Conservation (phyloP, 37 sponge, comb jelly and placozoan species). For the Theonella swinhoei region DNA sequence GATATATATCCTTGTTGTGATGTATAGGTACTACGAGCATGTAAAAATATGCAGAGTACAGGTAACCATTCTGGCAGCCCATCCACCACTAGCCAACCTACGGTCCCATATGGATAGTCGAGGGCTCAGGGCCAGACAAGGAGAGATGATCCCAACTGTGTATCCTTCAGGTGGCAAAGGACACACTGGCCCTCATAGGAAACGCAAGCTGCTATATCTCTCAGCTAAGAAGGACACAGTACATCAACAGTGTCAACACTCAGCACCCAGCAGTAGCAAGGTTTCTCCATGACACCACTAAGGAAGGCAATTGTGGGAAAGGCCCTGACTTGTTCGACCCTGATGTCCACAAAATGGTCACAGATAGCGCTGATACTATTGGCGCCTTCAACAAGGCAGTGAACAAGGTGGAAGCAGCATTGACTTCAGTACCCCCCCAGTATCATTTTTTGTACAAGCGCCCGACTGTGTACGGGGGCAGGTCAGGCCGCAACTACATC, state of each 20-base stretch:
- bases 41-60: too few species aligned
- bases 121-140: neutral
- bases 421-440: neutral
- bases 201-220: conserved; percentile 3
- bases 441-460: neutral
- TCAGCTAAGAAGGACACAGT: neutral
- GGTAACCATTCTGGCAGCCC: too few species aligned
- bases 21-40: too few species aligned
- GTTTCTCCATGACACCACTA: neutral
- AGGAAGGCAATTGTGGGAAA: neutral
- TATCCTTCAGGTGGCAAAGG: neutral
- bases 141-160: neutral
- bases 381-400: conserved; percentile 4
- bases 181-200: neutral
- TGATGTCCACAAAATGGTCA: neutral
- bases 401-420: neutral
- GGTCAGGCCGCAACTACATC: neutral
- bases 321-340: neutral
- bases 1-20: too few species aligned
- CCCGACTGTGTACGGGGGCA: conserved; percentile 3
- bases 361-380: neutral
- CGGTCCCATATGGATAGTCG: neutral
- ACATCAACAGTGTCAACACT: neutral
- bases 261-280: neutral
- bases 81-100: neutral